These are phyloP conservation scores for Metaphire vulgaris DNA, from an alignment of 1,140 invertebrate genomes.

Conservation along the genomic window DNA sequence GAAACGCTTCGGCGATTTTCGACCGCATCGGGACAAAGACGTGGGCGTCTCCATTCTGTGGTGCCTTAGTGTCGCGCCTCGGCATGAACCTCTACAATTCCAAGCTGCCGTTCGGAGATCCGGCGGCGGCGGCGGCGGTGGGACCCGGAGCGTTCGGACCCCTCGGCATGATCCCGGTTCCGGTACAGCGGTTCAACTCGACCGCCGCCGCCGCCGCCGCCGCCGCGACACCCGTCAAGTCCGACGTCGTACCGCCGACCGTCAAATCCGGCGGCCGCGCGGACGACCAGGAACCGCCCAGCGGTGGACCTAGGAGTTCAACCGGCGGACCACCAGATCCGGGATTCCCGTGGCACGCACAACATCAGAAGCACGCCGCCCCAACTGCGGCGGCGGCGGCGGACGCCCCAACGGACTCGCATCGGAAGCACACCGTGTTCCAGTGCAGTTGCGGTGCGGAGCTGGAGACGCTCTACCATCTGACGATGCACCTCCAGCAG, in stretches of 20 bases:
- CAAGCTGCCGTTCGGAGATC: background rate
- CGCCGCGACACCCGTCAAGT: background rate
- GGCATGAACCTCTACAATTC: background rate
- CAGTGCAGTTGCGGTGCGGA: conserved; percentile 43
- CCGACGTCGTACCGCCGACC: background rate
- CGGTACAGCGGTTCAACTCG: background rate
- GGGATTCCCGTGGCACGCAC: background rate
- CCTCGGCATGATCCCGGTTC: background rate
- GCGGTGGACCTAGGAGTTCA: no score
- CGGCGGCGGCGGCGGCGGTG: background rate
- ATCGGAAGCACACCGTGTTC: conserved; percentile 36
- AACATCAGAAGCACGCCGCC: no score
- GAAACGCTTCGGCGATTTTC: conserved; percentile 20
- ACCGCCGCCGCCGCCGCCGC: no score
- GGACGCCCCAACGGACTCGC: no score
- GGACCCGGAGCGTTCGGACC: no score
- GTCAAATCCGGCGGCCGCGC: background rate
- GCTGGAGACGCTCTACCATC: conserved; percentile 41
- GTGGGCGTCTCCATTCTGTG: background rate
- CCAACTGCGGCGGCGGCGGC: background rate
- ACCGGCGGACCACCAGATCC: background rate
- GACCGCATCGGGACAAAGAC: conserved; percentile 13
- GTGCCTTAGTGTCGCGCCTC: background rate
- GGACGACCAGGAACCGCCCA: background rate
- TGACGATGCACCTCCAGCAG: conserved; percentile 48